These are phyloP conservation scores for Chironomus striatipennis DNA, from an alignment of 1,140 invertebrate species.

Conservation along the genomic window DNA sequence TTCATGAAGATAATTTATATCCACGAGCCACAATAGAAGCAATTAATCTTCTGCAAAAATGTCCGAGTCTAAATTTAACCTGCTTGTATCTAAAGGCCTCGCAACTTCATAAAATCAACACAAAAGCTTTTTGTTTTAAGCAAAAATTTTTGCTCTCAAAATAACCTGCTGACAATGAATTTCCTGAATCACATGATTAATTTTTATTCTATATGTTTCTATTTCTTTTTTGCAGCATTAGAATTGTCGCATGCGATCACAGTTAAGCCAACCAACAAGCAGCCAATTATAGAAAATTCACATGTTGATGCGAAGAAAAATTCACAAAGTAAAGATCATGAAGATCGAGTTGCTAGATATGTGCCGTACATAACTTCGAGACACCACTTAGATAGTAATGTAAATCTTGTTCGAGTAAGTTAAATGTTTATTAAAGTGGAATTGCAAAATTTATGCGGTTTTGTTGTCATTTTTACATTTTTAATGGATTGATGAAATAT, in stretches of 20 bases:
- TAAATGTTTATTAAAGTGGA: too few species aligned
- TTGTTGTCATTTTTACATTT: too few species aligned
- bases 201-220: not conserved
- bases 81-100: too few species aligned
- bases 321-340: not conserved
- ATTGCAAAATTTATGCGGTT: too few species aligned
- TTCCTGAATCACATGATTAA: not conserved
- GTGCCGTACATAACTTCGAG: not conserved
- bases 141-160: too few species aligned
- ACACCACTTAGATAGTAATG: not conserved
- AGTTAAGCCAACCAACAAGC: not conserved
- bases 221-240: not conserved
- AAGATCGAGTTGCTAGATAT: not conserved
- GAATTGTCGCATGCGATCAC: not conserved
- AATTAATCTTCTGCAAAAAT: too few species aligned
- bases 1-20: too few species aligned
- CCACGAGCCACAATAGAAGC: too few species aligned
- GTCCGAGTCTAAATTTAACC: too few species aligned
- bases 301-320: not conserved
- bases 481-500: too few species aligned
- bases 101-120: too few species aligned
- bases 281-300: conserved; percentile 1
- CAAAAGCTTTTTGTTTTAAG: too few species aligned
- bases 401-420: not conserved
- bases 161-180: not conserved